These are phyloP conservation scores for Thripadectes ignobilis DNA, from an alignment of 2,797 vertebrate species.

Conservation along the genomic window DNA sequence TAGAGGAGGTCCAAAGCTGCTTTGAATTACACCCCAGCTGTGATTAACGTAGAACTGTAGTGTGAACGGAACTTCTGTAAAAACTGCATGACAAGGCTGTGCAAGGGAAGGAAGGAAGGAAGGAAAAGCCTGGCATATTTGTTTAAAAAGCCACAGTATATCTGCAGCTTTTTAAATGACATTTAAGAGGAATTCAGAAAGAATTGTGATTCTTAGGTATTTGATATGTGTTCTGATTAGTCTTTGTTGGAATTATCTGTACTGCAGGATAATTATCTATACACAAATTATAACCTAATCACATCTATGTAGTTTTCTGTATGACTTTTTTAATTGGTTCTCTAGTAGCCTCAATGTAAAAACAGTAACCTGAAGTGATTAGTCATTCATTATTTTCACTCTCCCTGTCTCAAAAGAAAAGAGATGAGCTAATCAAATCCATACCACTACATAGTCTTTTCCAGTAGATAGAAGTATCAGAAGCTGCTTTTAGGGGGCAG, in stretches of 20 bases:
- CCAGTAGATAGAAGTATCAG: background rate
- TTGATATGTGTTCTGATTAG: slow-evolving; percentile 31
- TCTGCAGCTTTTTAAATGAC: background rate
- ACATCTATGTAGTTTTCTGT: slow-evolving; percentile 5
- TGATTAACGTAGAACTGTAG: background rate
- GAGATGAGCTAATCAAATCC: slow-evolving; percentile 32
- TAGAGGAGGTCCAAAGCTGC: background rate
- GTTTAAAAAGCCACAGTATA: background rate
- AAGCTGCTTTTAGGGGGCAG: background rate
- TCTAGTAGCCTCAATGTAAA: slow-evolving; percentile 35
- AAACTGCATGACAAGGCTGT: background rate
- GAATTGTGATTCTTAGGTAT: background rate
- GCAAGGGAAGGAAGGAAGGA: background rate
- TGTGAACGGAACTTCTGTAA: background rate
- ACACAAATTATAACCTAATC: slow-evolving; percentile 49
- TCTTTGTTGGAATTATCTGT: slow-evolving; percentile 34
- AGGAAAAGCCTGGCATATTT: background rate
- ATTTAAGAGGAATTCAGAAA: background rate
- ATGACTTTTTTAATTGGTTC: slow-evolving; percentile 48
- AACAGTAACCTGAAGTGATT: slow-evolving; percentile 43
- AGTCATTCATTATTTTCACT: slow-evolving; percentile 41
- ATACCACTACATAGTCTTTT: background rate
- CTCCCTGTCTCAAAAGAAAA: slow-evolving; percentile 29
- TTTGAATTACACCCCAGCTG: background rate
- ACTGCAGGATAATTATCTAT: slow-evolving; percentile 30